These are phyloP conservation scores for Chelidonichthys spinosus DNA, from an alignment of 2,797 vertebrate genomes.

Conservation along the genomic window DNA sequence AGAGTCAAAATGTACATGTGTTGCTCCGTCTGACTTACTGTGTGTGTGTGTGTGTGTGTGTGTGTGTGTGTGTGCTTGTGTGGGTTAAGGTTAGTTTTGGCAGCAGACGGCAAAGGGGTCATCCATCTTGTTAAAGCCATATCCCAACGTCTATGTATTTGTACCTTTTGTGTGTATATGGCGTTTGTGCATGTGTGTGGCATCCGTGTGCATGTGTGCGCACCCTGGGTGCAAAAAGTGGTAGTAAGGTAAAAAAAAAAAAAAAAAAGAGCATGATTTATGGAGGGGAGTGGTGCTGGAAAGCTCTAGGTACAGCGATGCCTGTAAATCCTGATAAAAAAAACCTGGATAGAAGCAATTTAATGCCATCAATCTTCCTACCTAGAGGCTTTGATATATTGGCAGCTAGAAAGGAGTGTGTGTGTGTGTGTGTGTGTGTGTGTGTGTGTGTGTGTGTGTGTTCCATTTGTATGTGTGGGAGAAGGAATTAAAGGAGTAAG, in stretches of 20 bases:
- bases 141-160: conserved; percentile 68
- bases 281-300: conserved; percentile 80
- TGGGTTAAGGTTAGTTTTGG: conserved; percentile 61
- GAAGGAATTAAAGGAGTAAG: conserved; percentile 47
- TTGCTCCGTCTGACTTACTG: conserved; percentile 71
- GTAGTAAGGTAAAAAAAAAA: conserved; percentile 68
- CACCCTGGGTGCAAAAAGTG: conserved; percentile 32
- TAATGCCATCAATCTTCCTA: conserved; percentile 87
- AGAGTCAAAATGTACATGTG: conserved; percentile 86
- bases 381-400: conserved; percentile 78
- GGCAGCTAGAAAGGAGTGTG: conserved; percentile 65
- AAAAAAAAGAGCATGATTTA: conserved; percentile 79
- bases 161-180: conserved; percentile 40
- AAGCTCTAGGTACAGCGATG: conserved; percentile 77
- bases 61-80: conserved; percentile 31
- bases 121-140: conserved; percentile 83
- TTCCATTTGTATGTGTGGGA: not conserved
- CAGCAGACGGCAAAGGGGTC: conserved; percentile 75
- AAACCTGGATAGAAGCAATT: conserved; percentile 88
- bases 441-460: conserved; percentile 15
- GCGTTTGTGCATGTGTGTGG: conserved; percentile 48
- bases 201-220: conserved; percentile 32
- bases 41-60: conserved; percentile 43
- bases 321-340: conserved; percentile 88
- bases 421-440: conserved; percentile 25